phyloP scores from a whole-genome alignment of 2,888 invertebrate genomes.

The Caenorhabditis sp. region DNA sequence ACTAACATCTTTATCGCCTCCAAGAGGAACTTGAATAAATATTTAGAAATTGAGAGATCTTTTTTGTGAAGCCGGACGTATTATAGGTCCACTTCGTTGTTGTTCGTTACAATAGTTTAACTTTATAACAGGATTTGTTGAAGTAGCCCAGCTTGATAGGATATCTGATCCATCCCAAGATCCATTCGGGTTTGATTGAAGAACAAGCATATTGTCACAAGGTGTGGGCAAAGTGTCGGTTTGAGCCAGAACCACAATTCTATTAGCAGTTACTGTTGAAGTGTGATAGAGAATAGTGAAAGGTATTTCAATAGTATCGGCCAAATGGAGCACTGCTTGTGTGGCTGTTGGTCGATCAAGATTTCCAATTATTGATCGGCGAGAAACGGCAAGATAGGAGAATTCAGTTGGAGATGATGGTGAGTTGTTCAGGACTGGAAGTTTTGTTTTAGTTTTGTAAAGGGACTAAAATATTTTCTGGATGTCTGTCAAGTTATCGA shows the following conservation, averaged over 20 bases:
- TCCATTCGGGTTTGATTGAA: constrained; percentile 17
- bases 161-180: constrained; percentile 8
- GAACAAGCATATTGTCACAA: constrained; percentile 31
- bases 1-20: neutral
- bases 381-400: constrained; percentile 20
- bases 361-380: constrained; percentile 31
- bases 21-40: constrained; percentile 7
- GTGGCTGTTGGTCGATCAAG: constrained; percentile 16
- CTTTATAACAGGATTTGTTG: constrained; percentile 19
- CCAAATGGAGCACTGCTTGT: constrained; percentile 24
- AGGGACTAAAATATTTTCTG: no score
- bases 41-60: neutral
- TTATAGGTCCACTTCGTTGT: constrained; percentile 14
- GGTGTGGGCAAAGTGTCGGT: constrained; percentile 34
- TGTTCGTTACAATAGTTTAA: constrained; percentile 27
- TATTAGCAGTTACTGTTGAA: neutral
- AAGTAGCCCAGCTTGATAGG: constrained; percentile 17
- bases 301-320: constrained; percentile 26
- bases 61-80: constrained; percentile 34
- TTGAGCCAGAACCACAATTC: constrained; percentile 24
- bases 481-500: no score
- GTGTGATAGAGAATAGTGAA: constrained; percentile 12
- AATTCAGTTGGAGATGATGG: constrained; percentile 27
- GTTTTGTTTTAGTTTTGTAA: no score
- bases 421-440: constrained; percentile 29